A percentile compares a stretch with the other conserved stretches of the same genome.
These are phyloP conservation scores for Ormyrus thymus DNA, from an alignment of 2,888 invertebrate genomes.

Conservation along the genomic window DNA sequence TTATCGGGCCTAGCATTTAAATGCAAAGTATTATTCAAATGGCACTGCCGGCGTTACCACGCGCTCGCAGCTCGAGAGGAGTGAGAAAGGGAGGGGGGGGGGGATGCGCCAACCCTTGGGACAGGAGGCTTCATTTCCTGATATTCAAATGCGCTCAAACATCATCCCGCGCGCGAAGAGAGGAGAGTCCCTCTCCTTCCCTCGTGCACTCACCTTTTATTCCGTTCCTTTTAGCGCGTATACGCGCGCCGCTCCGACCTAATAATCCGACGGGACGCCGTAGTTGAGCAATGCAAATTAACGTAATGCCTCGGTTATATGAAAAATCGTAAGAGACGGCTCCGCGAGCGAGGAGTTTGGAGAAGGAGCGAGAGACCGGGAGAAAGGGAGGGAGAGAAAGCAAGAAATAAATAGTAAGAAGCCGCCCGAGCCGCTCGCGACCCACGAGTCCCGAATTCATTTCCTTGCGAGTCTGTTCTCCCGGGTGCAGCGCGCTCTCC, in stretches of 20 bases:
- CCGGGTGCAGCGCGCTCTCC: neutral
- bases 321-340: constrained; percentile 14
- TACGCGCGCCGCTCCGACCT: neutral
- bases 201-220: constrained; percentile 6
- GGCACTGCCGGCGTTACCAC: constrained; percentile 55
- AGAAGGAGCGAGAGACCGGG: neutral
- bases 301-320: constrained; percentile 59
- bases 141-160: constrained; percentile 74
- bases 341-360: neutral
- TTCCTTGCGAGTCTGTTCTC: constrained; percentile 22
- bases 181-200: constrained; percentile 53
- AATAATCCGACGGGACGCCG: constrained; percentile 7
- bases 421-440: constrained; percentile 14
- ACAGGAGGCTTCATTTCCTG: constrained; percentile 73
- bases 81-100: neutral
- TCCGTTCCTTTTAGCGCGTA: neutral
- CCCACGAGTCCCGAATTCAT: constrained; percentile 27
- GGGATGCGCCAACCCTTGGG: constrained; percentile 58
- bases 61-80: constrained; percentile 15
- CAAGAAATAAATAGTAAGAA: constrained; percentile 58
- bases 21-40: constrained; percentile 75
- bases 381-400: constrained; percentile 29
- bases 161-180: constrained; percentile 64
- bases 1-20: constrained; percentile 72
- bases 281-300: constrained; percentile 64